Conservation (phyloP, 2,888 invertebrate genomes). For the Rotaria macrura region DNA sequence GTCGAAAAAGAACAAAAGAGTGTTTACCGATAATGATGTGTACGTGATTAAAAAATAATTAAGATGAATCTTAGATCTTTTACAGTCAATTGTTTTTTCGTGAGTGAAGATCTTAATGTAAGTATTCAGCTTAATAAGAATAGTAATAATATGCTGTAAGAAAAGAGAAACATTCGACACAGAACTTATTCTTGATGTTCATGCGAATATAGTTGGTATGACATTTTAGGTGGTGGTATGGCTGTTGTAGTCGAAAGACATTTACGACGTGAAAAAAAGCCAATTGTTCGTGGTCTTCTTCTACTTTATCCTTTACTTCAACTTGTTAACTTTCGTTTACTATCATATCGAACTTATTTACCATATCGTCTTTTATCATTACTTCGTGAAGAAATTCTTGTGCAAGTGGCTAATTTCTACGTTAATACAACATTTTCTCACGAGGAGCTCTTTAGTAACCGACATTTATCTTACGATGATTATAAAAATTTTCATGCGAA, state of each 20-base stretch:
- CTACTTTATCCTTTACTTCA: not conserved
- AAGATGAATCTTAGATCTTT: too few relatives aligned
- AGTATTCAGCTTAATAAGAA: too few relatives aligned
- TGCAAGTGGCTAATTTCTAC: not conserved
- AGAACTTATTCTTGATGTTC: too few relatives aligned
- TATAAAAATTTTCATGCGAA: not conserved
- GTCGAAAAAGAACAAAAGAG: too few relatives aligned
- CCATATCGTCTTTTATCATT: not conserved
- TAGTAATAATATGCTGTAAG: too few relatives aligned
- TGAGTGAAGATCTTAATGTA: too few relatives aligned
- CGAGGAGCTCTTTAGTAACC: not conserved
- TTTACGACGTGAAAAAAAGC: not conserved
- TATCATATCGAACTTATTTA: constrained; percentile 1
- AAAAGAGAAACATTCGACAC: too few relatives aligned
- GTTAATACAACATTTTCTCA: not conserved
- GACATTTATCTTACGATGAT: not conserved
- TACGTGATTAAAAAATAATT: too few relatives aligned
- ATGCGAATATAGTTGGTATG: not conserved
- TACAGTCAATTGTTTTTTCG: too few relatives aligned
- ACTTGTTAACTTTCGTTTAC: not conserved
- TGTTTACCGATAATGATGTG: too few relatives aligned
- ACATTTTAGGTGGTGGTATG: not conserved
- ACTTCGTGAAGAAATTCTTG: not conserved
- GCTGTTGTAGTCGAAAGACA: not conserved
- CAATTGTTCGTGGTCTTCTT: not conserved